Evolutionary conservation across 2,113 vertebrate genomes (phyloP).

Genomic region (Rhinichthys klamathensis): DNA sequence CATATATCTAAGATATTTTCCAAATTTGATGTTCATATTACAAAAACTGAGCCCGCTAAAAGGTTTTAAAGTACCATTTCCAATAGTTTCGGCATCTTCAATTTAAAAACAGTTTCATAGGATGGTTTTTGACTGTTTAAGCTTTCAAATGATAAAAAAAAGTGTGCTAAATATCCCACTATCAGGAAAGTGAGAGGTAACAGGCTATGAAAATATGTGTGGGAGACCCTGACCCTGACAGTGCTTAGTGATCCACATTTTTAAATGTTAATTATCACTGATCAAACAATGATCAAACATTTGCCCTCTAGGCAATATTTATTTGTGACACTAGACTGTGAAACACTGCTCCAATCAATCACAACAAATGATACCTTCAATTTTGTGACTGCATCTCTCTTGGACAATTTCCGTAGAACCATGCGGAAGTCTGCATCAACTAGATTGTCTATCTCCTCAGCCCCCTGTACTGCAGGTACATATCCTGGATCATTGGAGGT

Average conservation of each 20-base stretch:
- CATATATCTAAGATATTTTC: too few species aligned
- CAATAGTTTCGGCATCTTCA: too few species aligned
- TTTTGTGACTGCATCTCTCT: constrained; percentile 92
- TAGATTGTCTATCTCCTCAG: constrained; percentile 93
- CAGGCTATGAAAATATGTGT: background rate
- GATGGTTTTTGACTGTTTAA: too few species aligned
- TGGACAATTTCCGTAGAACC: constrained; percentile 93
- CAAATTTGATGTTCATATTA: too few species aligned
- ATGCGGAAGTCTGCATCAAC: constrained; percentile 96
- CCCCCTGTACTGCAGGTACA: constrained; percentile 92
- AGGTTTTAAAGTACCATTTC: too few species aligned
- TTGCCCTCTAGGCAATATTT: background rate
- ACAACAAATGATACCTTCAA: constrained; percentile 80
- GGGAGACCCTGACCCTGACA: background rate
- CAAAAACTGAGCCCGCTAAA: too few species aligned
- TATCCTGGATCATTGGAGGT: constrained; percentile 86
- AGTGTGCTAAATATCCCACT: too few species aligned
- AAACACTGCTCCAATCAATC: background rate
- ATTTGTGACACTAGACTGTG: background rate
- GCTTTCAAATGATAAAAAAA: too few species aligned
- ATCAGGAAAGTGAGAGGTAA: too few species aligned
- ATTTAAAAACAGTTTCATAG: too few species aligned
- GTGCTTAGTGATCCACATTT: background rate
- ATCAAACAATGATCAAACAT: background rate
- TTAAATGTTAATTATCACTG: background rate